A percentile compares a stretch with the other conserved stretches of the same genome.
These are phyloP conservation scores for Phoeniculus purpureus DNA, from an alignment of 2,797 vertebrate species.

Conservation along the genomic window DNA sequence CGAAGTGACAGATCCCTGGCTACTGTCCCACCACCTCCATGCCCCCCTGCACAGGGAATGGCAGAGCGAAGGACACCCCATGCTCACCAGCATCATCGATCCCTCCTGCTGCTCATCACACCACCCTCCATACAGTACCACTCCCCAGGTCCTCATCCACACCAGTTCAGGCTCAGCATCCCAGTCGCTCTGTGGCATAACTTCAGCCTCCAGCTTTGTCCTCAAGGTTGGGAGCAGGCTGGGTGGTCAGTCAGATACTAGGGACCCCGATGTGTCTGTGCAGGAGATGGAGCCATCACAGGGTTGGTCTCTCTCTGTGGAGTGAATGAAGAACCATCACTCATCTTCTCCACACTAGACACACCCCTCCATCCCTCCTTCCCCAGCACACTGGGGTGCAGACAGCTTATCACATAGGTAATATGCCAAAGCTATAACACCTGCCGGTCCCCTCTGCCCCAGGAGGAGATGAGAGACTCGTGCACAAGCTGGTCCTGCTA, in stretches of 20 bases:
- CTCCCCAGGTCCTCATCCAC: not conserved
- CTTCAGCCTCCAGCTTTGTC: not conserved
- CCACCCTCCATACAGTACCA: not conserved
- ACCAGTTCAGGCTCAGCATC: not conserved
- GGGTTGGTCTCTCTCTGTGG: not conserved
- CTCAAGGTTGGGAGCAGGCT: not conserved
- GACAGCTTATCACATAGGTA: not conserved
- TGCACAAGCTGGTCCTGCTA: not conserved
- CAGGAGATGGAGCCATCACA: not conserved
- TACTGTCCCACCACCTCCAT: not conserved
- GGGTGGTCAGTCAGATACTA: not conserved
- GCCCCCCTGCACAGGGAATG: not conserved
- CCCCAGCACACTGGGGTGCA: fast-evolving
- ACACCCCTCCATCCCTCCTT: not conserved
- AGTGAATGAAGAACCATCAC: not conserved
- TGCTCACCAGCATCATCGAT: not conserved
- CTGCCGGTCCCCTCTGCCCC: not conserved
- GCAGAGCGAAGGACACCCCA: not conserved
- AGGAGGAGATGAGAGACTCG: not conserved
- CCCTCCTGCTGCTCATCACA: not conserved
- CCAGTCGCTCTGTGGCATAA: fast-evolving
- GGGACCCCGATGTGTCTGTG: not conserved
- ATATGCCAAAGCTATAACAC: not conserved
- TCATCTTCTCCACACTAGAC: not conserved
- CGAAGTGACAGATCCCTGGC: slow-evolving; percentile 31